Evolutionary conservation across 2,113 vertebrate genomes (phyloP).

Genomic region (Nymphicus hollandicus): DNA sequence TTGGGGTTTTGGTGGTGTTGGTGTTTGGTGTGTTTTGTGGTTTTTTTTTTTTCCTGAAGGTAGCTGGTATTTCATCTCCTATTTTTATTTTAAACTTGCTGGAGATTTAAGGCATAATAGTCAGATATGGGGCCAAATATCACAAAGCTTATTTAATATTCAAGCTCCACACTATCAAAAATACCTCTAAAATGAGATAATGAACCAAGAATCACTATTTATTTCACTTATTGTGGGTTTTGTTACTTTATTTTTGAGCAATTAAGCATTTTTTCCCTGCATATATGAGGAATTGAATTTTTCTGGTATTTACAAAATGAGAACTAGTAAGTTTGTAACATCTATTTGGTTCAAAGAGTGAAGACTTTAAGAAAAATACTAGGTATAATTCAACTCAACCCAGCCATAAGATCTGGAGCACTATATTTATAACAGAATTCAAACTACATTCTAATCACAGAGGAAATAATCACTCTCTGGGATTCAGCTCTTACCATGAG

Average conservation of each 20-base stretch:
- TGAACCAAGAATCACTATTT: not conserved
- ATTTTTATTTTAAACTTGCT: not conserved
- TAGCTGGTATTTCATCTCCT: not conserved
- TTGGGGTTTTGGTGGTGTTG: not conserved
- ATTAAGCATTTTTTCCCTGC: not conserved
- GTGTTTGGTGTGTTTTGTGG: not conserved
- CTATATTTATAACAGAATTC: not conserved
- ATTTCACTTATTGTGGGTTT: not conserved
- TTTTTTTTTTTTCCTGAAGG: not conserved
- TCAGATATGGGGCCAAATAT: not conserved
- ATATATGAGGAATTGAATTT: not conserved
- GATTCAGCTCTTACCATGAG: not conserved
- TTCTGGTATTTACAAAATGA: not conserved
- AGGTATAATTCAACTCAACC: not conserved
- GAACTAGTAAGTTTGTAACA: not conserved
- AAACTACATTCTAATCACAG: constrained; percentile 2
- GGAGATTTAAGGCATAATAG: not conserved
- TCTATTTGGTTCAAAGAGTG: not conserved
- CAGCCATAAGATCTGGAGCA: not conserved
- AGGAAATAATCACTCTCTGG: constrained; percentile 11
- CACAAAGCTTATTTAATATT: not conserved
- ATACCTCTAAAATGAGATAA: not conserved
- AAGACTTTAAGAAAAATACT: not conserved
- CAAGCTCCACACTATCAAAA: not conserved
- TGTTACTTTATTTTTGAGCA: not conserved